phyloP scores from a whole-genome alignment of 2,113 vertebrate genomes.

The Lagopus leucura region DNA sequence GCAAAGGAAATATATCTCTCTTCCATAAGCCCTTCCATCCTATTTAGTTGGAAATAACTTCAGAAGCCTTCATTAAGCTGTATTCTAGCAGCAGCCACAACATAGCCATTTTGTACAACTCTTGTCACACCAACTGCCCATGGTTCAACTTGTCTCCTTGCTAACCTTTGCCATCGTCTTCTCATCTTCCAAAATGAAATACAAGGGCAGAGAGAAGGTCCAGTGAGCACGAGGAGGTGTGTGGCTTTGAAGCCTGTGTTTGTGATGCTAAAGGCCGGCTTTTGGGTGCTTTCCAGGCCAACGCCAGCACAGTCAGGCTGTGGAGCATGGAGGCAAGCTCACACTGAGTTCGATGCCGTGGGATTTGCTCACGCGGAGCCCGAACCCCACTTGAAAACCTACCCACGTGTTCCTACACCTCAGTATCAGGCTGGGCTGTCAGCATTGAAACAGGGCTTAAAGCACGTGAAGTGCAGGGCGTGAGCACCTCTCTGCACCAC shows the following conservation, averaged over 20 bases:
- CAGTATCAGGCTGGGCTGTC: rapidly evolving
- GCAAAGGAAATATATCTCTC: not conserved
- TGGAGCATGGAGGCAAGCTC: rapidly evolving
- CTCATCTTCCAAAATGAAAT: not conserved
- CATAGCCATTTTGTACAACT: not conserved
- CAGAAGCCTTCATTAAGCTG: not conserved
- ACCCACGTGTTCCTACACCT: rapidly evolving
- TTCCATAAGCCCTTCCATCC: not conserved
- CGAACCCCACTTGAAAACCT: no score
- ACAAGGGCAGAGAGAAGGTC: not conserved
- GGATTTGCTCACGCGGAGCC: not conserved
- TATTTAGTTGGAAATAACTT: not conserved
- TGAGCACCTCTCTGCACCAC: rapidly evolving
- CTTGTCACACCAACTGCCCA: not conserved
- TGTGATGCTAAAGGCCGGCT: not conserved
- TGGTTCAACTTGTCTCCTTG: not conserved
- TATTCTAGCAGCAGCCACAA: not conserved
- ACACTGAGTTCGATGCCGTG: no score
- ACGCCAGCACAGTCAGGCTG: not conserved
- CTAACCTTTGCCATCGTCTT: rapidly evolving
- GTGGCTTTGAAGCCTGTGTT: rapidly evolving
- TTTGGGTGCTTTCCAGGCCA: rapidly evolving
- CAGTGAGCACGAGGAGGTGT: rapidly evolving
- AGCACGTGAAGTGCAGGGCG: not conserved
- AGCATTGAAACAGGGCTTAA: not conserved